Base-by-base conservation (phyloP, 2,888 invertebrate genomes). In the Epistrophe grossulariae region DNA sequence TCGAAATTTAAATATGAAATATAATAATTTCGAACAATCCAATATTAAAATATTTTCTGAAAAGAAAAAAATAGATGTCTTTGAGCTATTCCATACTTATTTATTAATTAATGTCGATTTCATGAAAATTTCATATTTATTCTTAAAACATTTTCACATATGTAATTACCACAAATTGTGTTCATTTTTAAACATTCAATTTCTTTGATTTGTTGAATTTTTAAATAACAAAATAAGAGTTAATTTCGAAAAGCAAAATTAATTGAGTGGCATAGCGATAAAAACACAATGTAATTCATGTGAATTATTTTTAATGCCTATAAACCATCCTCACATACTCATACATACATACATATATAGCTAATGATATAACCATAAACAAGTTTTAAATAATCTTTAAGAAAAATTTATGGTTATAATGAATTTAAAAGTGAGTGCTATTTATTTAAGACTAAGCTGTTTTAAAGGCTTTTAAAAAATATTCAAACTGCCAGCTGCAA, bases 401-500 rank as follows among this genome's bases (percentile, higher is more conserved):
- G 31, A 35, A 50, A 31, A 50, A 68, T 50, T 35, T 68, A 68
- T 68, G 35, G 50, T 13, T 31, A 31, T 31, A 31, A 17, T 35
- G 31, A 50, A 35, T 50, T 50, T 35, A 6, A 17, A 70, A 70
- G 52, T 40, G 55, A 55, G 28, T 24, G 52, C 38, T 19, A 55
- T 70, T 70, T 38, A 70, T 70, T 70, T 28, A 55, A 55, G 70
- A 10, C 50, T 68, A 35, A 68, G 68, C 38, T 50, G 19, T 55
- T 50, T 70, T 55, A 40, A 70, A 55, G 40, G 52, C 28, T 40
- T 38, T 70, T 40, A 38, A 35, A 38, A 52, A 55, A 70, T 40
- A 70, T 68, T 68, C 68, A 68, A 68, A 50, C 50, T 68, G 50
- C 50, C 66, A 50, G 35, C 68, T 68, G 50, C 50, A 68, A 68